Evolutionary conservation across 35 echinoderm and acorn worm genomes (phyloP).

Genomic region (Diadema setosum): DNA sequence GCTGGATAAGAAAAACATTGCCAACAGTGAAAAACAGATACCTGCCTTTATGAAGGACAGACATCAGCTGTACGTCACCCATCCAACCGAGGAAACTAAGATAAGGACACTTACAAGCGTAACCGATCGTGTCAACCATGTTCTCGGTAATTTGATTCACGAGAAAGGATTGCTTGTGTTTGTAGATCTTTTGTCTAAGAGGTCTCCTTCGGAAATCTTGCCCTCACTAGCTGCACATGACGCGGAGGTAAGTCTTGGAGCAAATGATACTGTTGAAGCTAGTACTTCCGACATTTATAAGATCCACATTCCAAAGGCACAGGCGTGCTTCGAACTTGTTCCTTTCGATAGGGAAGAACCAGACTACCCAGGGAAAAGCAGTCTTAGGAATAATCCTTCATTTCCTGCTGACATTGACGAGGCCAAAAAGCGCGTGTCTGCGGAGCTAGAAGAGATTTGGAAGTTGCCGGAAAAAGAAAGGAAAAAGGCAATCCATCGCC

Average conservation of each 20-base stretch:
- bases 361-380: not conserved
- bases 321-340: not conserved
- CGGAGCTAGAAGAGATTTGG: conserved; percentile 7
- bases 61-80: not conserved
- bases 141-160: not conserved
- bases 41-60: not conserved
- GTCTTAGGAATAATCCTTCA: not conserved
- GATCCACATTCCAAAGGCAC: conserved; percentile 15
- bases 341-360: not conserved
- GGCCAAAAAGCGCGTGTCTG: not conserved
- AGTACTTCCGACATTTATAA: conserved; percentile 6
- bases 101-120: not conserved
- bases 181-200: no score
- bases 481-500: not conserved
- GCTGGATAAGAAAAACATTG: not conserved
- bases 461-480: not conserved
- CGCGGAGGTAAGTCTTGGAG: no score
- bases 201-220: no score
- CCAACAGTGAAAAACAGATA: not conserved
- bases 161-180: no score
- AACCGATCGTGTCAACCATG: not conserved
- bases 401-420: not conserved
- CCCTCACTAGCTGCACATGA: no score
- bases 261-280: not conserved
- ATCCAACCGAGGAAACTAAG: not conserved